Evolutionary conservation across 2,797 vertebrate species (phyloP), one percentile per base, ranked within the genome.

Genomic region (Petrocephalus sullivani): DNA sequence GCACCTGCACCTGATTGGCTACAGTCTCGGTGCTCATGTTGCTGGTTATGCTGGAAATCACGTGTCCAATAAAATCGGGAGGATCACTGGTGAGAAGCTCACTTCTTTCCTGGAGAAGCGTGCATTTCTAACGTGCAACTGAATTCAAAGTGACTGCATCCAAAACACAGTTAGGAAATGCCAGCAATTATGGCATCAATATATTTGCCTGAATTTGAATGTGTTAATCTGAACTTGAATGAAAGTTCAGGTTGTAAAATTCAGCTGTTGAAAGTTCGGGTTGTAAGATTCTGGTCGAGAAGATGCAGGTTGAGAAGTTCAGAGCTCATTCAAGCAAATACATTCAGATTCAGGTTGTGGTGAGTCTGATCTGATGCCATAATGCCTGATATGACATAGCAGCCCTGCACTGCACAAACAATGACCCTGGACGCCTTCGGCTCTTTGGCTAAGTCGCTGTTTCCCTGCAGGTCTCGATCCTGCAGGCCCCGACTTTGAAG

Each of bases 1-100:
- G 51, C 95, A 95, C 91, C 88, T 96, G 81, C 96, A 96, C 88
- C 94, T 96, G 56, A 96, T 96, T 91, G 96, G 96, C 89, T 96
- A 96, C 93, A 96, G 95, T 91, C 95, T 96, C 0, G 96, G 96
- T 0, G 96, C 96, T 64, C 96, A 96, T 19, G 95, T 96, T 84
- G 96, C 96, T 0, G 96, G 96, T 87, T 95, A 96, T 87, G 96
- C 96, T n/a, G 96, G 96, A 87, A 96, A 93, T 90, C 94, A 95
- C 7, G 89, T 92, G 0, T 90, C 90, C 23, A 96, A 94, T 87
- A 96, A 95, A 94, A 92, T 96, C 0, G 96, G 96, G 89, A 91
- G 96, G 91, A 96, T 96, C 90, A 96, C 96, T 9, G 96, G 96
- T 96, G 92, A 93, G 88, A 21, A 49, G 54, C 57, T 23, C 2